phyloP scores from a whole-genome alignment of 2,888 invertebrate genomes.

The Lycocerus yunnanus region DNA sequence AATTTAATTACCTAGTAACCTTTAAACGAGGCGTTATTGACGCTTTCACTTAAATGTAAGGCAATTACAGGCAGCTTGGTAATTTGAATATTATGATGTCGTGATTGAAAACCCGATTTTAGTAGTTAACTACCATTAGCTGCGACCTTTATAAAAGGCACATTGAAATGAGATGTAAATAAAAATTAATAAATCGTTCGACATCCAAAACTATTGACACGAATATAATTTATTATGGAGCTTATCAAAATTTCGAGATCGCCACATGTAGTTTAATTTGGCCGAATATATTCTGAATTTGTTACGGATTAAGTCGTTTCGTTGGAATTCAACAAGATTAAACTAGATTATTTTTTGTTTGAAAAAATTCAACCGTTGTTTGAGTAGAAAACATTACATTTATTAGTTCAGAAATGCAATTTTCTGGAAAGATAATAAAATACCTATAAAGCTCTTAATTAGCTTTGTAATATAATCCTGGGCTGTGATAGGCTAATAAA shows the following conservation, averaged over 20 bases:
- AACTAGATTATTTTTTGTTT: not conserved
- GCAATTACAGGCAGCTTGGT: conserved; percentile 1
- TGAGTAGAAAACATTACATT: not conserved
- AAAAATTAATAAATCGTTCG: not conserved
- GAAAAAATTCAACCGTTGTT: not conserved
- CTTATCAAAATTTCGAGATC: not conserved
- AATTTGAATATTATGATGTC: conserved; percentile 2
- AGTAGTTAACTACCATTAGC: not conserved
- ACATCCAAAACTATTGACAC: not conserved
- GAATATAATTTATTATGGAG: not conserved
- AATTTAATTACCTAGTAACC: conserved; percentile 8
- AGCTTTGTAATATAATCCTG: not conserved
- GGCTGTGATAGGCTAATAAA: not conserved
- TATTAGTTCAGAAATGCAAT: not conserved
- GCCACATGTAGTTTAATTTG: not conserved
- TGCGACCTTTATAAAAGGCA: not conserved
- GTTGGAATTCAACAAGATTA: not conserved
- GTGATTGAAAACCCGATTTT: not conserved
- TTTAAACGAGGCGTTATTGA: conserved; percentile 8
- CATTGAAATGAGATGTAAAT: not conserved
- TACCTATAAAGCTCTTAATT: not conserved
- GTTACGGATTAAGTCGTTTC: no score
- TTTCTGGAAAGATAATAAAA: not conserved
- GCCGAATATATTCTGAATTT: not conserved
- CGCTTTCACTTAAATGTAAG: conserved; percentile 19